Evolutionary conservation across 2,113 vertebrate species (phyloP), one percentile per base, ranked within the genome.

Genomic region (Raphicerus campestris): DNA sequence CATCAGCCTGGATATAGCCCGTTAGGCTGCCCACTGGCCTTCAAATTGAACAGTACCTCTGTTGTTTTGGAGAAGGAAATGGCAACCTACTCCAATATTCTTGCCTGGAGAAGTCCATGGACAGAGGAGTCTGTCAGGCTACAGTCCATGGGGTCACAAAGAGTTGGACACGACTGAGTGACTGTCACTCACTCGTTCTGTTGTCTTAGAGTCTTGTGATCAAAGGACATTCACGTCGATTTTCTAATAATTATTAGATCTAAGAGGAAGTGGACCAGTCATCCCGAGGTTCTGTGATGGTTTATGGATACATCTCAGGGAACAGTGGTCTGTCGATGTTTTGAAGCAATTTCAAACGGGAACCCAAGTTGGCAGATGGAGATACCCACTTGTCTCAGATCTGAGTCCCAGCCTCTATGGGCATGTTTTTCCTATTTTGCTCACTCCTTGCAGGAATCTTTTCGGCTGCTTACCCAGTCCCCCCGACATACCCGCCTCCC

Each of bases 121-220:
- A 70, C n/a, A 39, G 66, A 73, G 66, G 35, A 73, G n/a, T 13
- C 35, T 73, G 66, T n/a, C 10, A 13, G 19, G n/a, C 66, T 73
- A 39, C 5, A 73, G 66, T 24, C 66, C 35, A 24, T 24, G 66
- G 66, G 66, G n/a, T 22, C 10, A 22, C n/a, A 70, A 70, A 70
- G n/a, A 39, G 19, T 22, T 1, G 0, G n/a, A 70, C 20, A 70
- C 0, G 0, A 70, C 66, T 70, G 66, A 70, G n/a, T 0, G 19
- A 39, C n/a, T 70, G 35, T 70, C 66, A 39, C 35, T 39, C 66
- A 73, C 20, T 24, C 10, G 5, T 73, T 78, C 32, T 88, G 61
- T 42, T n/a, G n/a, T 66, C 87, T 89, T 70, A 49, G 83, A 85
- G 84, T 84, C 73, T 9, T 92, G 55, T 70, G 88, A 82, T 42